Base-by-base conservation (phyloP, 2,797 vertebrate species). In the Rhinophrynus dorsalis region DNA sequence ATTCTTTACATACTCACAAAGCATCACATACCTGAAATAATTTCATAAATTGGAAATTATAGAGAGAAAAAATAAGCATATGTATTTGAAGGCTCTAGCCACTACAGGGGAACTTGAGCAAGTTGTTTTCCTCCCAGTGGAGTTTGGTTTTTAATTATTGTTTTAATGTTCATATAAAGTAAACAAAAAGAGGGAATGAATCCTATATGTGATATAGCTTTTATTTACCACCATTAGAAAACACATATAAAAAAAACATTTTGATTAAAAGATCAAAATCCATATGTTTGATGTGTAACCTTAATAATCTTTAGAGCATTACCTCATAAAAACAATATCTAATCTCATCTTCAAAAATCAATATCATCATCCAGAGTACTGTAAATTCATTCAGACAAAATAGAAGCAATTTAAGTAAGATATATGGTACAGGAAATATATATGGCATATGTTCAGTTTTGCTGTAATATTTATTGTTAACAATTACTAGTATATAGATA, bases 311-410 rank as follows among this genome's bases (percentile, higher is more conserved):
- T 47, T 26, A 52, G 13, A 21, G 15, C 33, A 64, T 10, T 26
- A 47, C 20, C 32, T 52, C 23, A 32, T 47, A 52, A 24, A 33
- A 27, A 45, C 32, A 35, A 64, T 40, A 38, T 51, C 21, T 63
- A 63, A 48, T 35, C 30, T 48, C 6, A 38, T 64, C 32, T 64
- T 64, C 45, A 9, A 48, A 27, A 15, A 64, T 51, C 61, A 64
- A 64, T 64, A 33, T 33, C 23, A 51, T 64, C 47, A 64, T 15
- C 21, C 10, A 51, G 30, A 64, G 47, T 64, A 47, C n/a, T 64
- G 52, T 51, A 27, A 13, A 33, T 64, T 64, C 32, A 37, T 9
- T 20, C n/a, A 48, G 13, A 20, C 61, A 51, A 38, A 50, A 52
- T 35, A 40, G 61, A 38, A 64, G 21, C 7, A 48, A 48, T 61